Conservation (phyloP, 2,113 vertebrate species). For the Sylvia atricapilla region DNA sequence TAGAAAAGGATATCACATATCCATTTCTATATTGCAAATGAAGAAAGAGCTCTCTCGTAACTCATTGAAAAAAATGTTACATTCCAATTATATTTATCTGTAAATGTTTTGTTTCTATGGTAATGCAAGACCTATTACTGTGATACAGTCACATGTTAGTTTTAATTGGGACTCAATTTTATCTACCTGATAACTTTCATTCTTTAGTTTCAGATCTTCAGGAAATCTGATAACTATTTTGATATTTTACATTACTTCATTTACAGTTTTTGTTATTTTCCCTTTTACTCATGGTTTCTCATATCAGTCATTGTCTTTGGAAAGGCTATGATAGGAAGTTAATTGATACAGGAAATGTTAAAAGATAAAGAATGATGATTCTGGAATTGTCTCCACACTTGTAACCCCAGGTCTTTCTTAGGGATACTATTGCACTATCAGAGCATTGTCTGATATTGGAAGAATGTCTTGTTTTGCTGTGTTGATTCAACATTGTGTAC, state of each 20-base stretch:
- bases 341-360: background rate
- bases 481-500: background rate
- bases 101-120: conserved; percentile 20
- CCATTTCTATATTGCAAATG: conserved; percentile 6
- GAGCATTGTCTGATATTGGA: background rate
- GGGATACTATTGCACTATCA: background rate
- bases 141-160: conserved; percentile 35
- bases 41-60: conserved; percentile 63
- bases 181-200: conserved; percentile 77
- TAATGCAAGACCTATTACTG: conserved; percentile 11
- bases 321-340: background rate
- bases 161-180: conserved; percentile 67
- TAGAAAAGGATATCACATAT: background rate
- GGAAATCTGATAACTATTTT: conserved; percentile 65
- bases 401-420: background rate
- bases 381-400: background rate
- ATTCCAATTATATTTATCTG: conserved; percentile 23
- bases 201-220: conserved; percentile 57
- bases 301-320: conserved; percentile 33
- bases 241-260: conserved; percentile 64
- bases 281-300: conserved; percentile 58
- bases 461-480: background rate
- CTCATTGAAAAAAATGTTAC: conserved; percentile 14
- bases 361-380: background rate
- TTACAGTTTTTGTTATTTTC: conserved; percentile 57